These are phyloP conservation scores for Hippopotamyrus pictus DNA, from an alignment of 2,797 vertebrate species.

Conservation along the genomic window DNA sequence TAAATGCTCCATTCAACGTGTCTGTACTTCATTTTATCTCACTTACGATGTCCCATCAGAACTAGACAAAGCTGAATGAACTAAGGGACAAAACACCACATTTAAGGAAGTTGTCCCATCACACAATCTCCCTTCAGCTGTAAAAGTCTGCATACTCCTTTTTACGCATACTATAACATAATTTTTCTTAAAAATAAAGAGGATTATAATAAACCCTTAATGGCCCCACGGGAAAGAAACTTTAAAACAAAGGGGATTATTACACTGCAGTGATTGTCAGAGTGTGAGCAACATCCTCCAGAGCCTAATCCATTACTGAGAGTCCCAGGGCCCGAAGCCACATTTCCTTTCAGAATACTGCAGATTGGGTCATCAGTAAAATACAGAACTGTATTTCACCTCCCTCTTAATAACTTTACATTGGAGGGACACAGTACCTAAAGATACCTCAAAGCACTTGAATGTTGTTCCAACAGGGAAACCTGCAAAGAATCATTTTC, in stretches of 20 bases:
- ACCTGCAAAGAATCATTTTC: constrained; percentile 4
- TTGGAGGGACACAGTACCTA: background rate
- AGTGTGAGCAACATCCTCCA: constrained; percentile 32
- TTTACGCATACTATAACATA: background rate
- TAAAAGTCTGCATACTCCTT: background rate
- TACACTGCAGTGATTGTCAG: background rate
- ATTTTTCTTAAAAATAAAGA: constrained; percentile 21
- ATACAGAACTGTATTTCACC: background rate
- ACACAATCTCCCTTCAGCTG: background rate
- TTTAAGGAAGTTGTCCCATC: background rate
- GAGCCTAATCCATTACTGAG: background rate
- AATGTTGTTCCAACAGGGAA: background rate
- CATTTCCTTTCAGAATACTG: background rate
- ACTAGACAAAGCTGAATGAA: background rate
- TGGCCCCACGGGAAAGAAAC: constrained; percentile 36
- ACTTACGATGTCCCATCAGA: background rate
- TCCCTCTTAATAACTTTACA: background rate
- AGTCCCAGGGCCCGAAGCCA: background rate
- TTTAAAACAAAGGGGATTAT: constrained; percentile 36
- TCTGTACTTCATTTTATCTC: background rate
- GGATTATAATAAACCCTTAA: constrained; percentile 45
- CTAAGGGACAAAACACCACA: background rate
- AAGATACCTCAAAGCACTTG: background rate
- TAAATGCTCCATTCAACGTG: background rate
- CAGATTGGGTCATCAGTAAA: background rate